Percentiles rank a stretch among this genome's conserved stretches.
These are phyloP conservation scores for Bombus superbus DNA, from an alignment of 1,140 invertebrate species.

Conservation along the genomic window DNA sequence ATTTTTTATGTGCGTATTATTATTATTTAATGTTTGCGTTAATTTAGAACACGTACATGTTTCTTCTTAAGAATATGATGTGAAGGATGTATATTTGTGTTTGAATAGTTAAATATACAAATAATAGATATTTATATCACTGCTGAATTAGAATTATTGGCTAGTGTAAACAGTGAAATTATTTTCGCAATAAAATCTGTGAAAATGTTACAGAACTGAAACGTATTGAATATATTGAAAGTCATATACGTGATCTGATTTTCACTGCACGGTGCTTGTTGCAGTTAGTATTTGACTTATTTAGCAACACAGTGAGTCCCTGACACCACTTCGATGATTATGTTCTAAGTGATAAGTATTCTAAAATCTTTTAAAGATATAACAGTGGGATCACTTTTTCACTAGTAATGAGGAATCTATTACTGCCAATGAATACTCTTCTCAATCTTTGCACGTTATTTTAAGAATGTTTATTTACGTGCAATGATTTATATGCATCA, in stretches of 20 bases:
- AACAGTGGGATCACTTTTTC: background rate
- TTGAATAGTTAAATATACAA: background rate
- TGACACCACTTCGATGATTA: slow-evolving; percentile 63
- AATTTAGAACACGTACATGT: background rate
- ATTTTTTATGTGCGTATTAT: background rate
- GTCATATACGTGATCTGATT: background rate
- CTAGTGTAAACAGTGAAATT: background rate
- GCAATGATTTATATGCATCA: background rate
- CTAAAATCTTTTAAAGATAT: background rate
- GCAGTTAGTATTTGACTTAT: slow-evolving; percentile 48
- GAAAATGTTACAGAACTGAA: background rate
- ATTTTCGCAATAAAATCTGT: background rate
- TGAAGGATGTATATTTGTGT: too few relatives aligned
- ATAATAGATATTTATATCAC: background rate
- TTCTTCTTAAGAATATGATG: background rate
- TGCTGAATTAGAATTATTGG: background rate
- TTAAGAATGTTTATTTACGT: background rate
- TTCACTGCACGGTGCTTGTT: background rate
- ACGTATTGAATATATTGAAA: background rate
- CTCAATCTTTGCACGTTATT: background rate
- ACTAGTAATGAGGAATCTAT: background rate
- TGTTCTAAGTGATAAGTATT: slow-evolving; percentile 17
- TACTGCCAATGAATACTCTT: background rate
- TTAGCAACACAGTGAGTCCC: slow-evolving; percentile 60
- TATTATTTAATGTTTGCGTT: background rate